phyloP scores from a whole-genome alignment of 1,140 invertebrate species.

The Hydropsyche tenuis region DNA sequence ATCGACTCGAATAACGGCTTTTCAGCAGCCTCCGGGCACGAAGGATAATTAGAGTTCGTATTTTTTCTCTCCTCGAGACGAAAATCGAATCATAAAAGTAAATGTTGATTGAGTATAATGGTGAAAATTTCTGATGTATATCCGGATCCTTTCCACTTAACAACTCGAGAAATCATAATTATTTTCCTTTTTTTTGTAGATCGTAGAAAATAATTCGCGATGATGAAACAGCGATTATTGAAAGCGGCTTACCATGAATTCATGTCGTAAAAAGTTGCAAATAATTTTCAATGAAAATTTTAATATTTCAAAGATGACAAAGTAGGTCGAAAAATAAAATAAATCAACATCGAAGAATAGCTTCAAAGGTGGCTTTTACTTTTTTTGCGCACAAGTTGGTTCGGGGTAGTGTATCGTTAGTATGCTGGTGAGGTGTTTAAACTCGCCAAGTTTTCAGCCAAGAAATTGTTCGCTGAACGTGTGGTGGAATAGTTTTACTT shows the following conservation, averaged over 20 bases:
- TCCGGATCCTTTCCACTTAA: constrained; percentile 4
- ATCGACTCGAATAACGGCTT: constrained; percentile 17
- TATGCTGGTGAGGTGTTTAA: constrained; percentile 31
- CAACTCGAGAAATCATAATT: neutral
- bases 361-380: constrained; percentile 20
- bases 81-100: constrained; percentile 18
- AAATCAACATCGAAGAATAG: constrained; percentile 7
- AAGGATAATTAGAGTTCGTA: constrained; percentile 15
- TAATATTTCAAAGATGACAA: no score
- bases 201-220: no score
- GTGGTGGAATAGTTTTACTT: constrained; percentile 33
- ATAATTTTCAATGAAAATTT: no score
- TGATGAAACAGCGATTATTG: no score
- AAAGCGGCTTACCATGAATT: no score
- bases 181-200: neutral
- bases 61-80: constrained; percentile 10
- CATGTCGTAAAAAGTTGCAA: no score
- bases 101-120: constrained; percentile 22
- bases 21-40: constrained; percentile 7
- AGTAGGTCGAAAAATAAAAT: constrained; percentile 6
- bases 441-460: constrained; percentile 28
- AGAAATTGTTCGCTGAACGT: constrained; percentile 33
- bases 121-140: constrained; percentile 9
- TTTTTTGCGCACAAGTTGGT: constrained; percentile 20
- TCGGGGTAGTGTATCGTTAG: constrained; percentile 29